These are phyloP conservation scores for Dryadula phaetusa DNA, from an alignment of 2,888 invertebrate species.

Conservation along the genomic window DNA sequence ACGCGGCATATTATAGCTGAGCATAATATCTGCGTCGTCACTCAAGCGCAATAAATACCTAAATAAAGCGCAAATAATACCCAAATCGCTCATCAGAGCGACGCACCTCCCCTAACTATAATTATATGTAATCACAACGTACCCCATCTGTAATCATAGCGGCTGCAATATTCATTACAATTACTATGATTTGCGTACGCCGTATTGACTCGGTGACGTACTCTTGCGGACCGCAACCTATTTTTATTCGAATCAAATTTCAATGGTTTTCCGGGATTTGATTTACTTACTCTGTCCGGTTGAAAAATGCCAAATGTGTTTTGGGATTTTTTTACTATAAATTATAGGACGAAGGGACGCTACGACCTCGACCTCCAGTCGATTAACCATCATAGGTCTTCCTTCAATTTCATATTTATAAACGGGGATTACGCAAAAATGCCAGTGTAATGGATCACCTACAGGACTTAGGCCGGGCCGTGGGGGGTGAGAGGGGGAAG, in stretches of 20 bases:
- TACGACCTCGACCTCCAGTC: slow-evolving; percentile 81
- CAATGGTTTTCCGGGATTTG: slow-evolving; percentile 38
- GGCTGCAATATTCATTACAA: slow-evolving; percentile 55
- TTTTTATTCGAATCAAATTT: slow-evolving; percentile 44
- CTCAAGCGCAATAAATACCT: slow-evolving; percentile 85
- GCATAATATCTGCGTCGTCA: slow-evolving; percentile 83
- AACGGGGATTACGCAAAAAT: slow-evolving; percentile 84
- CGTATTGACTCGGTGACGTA: slow-evolving; percentile 47
- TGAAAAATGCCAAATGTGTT: slow-evolving; percentile 42
- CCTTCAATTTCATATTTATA: slow-evolving; percentile 85
- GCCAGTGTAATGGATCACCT: slow-evolving; percentile 83
- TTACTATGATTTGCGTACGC: slow-evolving; percentile 55
- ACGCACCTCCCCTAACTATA: slow-evolving; percentile 74
- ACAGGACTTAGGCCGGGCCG: slow-evolving; percentile 76
- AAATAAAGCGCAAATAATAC: slow-evolving; percentile 88
- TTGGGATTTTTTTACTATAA: slow-evolving; percentile 68
- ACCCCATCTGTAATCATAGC: slow-evolving; percentile 68
- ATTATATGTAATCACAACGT: slow-evolving; percentile 70
- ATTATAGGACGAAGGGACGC: slow-evolving; percentile 69
- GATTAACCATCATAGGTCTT: slow-evolving; percentile 83
- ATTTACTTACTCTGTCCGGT: slow-evolving; percentile 42
- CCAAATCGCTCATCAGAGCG: slow-evolving; percentile 84
- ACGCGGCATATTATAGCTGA: slow-evolving; percentile 66
- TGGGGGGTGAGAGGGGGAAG: slow-evolving; percentile 65
- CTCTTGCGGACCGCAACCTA: slow-evolving; percentile 46